These are phyloP conservation scores for Drosophila elegans DNA, from an alignment of 1,140 invertebrate genomes.

Conservation along the genomic window DNA sequence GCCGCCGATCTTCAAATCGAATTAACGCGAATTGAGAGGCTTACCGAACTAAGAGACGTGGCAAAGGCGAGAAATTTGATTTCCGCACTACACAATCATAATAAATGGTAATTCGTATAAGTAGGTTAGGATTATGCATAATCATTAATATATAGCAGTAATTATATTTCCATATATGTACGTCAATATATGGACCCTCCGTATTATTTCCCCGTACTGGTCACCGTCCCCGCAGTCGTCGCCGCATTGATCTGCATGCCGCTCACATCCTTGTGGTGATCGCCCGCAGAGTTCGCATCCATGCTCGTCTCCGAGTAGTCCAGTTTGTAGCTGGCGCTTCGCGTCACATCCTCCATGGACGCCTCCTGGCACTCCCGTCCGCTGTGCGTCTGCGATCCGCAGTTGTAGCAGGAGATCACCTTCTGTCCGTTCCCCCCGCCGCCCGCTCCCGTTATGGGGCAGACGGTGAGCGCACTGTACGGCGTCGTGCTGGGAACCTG, in stretches of 20 bases:
- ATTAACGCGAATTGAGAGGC: slow-evolving; percentile 59
- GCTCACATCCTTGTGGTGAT: slow-evolving; percentile 56
- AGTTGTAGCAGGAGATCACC: slow-evolving; percentile 89
- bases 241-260: slow-evolving; percentile 46
- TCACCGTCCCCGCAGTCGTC: slow-evolving; percentile 40
- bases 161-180: slow-evolving; percentile 55
- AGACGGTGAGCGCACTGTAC: slow-evolving; percentile 57
- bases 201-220: slow-evolving; percentile 67
- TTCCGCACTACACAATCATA: slow-evolving; percentile 80
- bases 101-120: slow-evolving; percentile 75
- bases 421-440: slow-evolving; percentile 55
- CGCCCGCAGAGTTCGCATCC: slow-evolving; percentile 33
- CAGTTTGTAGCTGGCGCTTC: slow-evolving; percentile 87
- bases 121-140: slow-evolving; percentile 71
- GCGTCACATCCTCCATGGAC: slow-evolving; percentile 94
- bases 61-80: slow-evolving; percentile 82
- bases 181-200: slow-evolving; percentile 29
- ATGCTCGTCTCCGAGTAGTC: slow-evolving; percentile 85
- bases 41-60: slow-evolving; percentile 78
- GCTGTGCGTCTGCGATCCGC: slow-evolving; percentile 91
- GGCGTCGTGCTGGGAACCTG: slow-evolving; percentile 47
- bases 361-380: slow-evolving; percentile 93
- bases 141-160: slow-evolving; percentile 57
- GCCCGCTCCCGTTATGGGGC: slow-evolving; percentile 63
- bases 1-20: slow-evolving; percentile 27